Percentiles rank a stretch among this genome's conserved stretches.
These are phyloP conservation scores for Yponomeuta evonymella DNA, from an alignment of 2,888 invertebrate species.

Conservation along the genomic window DNA sequence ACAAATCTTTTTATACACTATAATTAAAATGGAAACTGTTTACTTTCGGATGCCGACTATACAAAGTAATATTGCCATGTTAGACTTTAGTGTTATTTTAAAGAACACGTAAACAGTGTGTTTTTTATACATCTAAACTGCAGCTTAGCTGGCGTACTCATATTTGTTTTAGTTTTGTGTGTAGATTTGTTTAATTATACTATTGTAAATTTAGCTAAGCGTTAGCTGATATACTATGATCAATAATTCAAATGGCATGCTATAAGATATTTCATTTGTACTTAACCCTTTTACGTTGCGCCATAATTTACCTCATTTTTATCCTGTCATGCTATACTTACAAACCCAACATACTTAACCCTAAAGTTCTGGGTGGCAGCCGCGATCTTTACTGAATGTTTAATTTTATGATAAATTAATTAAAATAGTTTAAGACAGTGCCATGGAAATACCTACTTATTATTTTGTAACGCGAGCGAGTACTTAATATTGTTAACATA, in stretches of 20 bases:
- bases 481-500: conserved; percentile 9
- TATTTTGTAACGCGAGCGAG: conserved; percentile 2
- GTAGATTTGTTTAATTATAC: not conserved
- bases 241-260: not conserved
- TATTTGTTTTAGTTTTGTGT: not conserved
- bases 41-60: not conserved
- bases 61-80: conserved; percentile 9
- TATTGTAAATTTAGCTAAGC: not conserved
- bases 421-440: conserved; percentile 3
- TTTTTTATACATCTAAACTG: not conserved
- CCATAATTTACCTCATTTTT: not conserved
- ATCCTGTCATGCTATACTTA: too few species aligned
- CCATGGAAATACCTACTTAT: conserved; percentile 1
- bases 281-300: not conserved
- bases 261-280: not conserved
- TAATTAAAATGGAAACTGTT: not conserved
- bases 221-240: not conserved
- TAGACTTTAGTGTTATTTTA: not conserved
- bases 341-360: not conserved
- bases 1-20: too few species aligned
- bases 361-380: too few species aligned
- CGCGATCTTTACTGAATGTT: not conserved
- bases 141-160: not conserved
- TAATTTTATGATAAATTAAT: not conserved
- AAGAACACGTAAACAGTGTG: not conserved